Percentiles rank a stretch among this genome's conserved stretches.
Evolutionary conservation across 2,888 invertebrate genomes (phyloP).

Genomic region (Euproctis similis): DNA sequence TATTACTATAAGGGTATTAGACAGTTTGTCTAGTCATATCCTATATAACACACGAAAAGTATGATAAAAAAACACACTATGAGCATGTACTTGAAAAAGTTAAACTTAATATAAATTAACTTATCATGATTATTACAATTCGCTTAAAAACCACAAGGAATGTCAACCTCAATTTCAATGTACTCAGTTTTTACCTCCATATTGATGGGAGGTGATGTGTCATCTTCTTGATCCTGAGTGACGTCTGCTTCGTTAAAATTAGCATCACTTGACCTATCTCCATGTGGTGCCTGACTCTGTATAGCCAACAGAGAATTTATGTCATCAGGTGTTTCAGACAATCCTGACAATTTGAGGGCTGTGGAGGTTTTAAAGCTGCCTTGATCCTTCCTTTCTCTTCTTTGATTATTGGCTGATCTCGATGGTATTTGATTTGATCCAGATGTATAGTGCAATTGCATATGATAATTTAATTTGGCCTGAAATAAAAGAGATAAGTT

Average conservation of each 20-base stretch:
- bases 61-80: too few species aligned
- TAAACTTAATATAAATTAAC: too few species aligned
- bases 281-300: too few species aligned
- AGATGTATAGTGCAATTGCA: conserved; percentile 30
- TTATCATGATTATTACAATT: neutral
- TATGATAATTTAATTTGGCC: conserved; percentile 46
- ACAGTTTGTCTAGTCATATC: too few species aligned
- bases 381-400: conserved; percentile 52
- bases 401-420: conserved; percentile 32
- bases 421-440: conserved; percentile 4
- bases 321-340: conserved; percentile 18
- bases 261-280: too few species aligned
- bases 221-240: too few species aligned
- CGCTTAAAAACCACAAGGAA: conserved; percentile 12
- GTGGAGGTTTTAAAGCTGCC: conserved; percentile 41
- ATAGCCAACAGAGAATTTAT: neutral
- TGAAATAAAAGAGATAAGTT: conserved; percentile 32
- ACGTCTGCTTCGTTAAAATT: too few species aligned
- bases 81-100: neutral
- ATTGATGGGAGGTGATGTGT: conserved; percentile 13
- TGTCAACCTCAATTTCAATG: conserved; percentile 24
- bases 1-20: too few species aligned
- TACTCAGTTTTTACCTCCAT: conserved; percentile 16
- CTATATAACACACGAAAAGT: too few species aligned
- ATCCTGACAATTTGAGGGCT: conserved; percentile 51